phyloP scores from a whole-genome alignment of 2,113 vertebrate species.

The Baryphthengus martii region DNA sequence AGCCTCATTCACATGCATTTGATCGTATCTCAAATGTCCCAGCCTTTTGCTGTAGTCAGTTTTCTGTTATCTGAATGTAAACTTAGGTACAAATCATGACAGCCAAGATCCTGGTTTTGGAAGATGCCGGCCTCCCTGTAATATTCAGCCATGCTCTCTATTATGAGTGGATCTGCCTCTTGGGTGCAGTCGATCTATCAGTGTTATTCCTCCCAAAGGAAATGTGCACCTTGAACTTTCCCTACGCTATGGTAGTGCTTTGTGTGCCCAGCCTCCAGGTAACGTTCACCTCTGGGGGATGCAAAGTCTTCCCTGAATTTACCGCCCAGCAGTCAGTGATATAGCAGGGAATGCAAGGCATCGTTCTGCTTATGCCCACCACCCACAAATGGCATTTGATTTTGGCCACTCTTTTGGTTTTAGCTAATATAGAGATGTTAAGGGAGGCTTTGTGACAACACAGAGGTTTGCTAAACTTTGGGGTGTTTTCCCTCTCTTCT shows the following conservation, averaged over 20 bases:
- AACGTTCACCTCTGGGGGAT: neutral
- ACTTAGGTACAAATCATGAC: neutral
- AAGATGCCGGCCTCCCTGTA: neutral
- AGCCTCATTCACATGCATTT: rapidly evolving
- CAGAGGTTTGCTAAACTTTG: neutral
- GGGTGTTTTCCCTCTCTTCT: neutral
- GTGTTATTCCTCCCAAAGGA: neutral
- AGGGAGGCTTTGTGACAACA: neutral
- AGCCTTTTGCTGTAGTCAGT: rapidly evolving
- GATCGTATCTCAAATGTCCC: neutral
- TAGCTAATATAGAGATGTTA: neutral
- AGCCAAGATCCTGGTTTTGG: neutral
- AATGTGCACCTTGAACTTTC: rapidly evolving
- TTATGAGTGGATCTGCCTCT: neutral
- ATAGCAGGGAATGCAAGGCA: neutral
- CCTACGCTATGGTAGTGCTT: neutral
- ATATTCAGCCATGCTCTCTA: rapidly evolving
- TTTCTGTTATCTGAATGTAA: neutral
- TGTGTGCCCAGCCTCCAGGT: neutral
- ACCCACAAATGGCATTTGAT: neutral
- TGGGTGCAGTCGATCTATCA: rapidly evolving
- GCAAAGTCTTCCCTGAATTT: neutral
- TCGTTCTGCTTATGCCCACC: neutral
- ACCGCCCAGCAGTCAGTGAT: neutral
- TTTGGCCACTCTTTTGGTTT: neutral